Evolutionary conservation across 1,140 invertebrate genomes (phyloP).

Genomic region (Neodiprion virginianus): DNA sequence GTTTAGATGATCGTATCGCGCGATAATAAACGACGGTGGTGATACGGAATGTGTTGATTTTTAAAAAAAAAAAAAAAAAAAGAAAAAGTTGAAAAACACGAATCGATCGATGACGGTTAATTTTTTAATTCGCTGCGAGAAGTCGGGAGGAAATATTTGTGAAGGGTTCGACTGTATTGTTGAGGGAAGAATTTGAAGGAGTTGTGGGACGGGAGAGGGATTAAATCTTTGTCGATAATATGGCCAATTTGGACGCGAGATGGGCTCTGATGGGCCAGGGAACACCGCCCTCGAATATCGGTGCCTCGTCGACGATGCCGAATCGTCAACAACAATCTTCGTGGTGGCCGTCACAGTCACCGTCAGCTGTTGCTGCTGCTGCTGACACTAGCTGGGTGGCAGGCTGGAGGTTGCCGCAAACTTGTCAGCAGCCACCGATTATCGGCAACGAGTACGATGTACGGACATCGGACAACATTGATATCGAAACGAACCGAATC

Average conservation of each 20-base stretch:
- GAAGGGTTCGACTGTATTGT: no score
- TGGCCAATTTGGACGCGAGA: background rate
- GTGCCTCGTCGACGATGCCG: background rate
- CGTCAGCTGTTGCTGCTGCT: background rate
- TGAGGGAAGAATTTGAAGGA: no score
- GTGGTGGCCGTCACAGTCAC: background rate
- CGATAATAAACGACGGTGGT: no score
- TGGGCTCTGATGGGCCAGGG: background rate
- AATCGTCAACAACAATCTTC: background rate
- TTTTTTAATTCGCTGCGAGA: no score
- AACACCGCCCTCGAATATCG: background rate
- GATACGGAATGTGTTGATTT: no score
- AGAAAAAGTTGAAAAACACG: no score
- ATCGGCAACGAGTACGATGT: constrained; percentile 30
- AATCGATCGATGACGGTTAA: no score
- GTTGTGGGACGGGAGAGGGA: no score
- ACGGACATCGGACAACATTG: constrained; percentile 47
- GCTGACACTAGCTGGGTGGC: constrained; percentile 23
- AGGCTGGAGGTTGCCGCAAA: background rate
- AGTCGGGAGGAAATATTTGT: no score
- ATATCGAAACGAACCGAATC: constrained; percentile 33
- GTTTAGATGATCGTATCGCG: no score
- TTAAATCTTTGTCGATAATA: background rate
- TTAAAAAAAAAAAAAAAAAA: no score
- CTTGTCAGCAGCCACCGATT: constrained; percentile 26